Percentiles rank a stretch among this genome's conserved stretches.
These are phyloP conservation scores for Petroica traversi DNA, from an alignment of 2,113 vertebrate species.

Conservation along the genomic window DNA sequence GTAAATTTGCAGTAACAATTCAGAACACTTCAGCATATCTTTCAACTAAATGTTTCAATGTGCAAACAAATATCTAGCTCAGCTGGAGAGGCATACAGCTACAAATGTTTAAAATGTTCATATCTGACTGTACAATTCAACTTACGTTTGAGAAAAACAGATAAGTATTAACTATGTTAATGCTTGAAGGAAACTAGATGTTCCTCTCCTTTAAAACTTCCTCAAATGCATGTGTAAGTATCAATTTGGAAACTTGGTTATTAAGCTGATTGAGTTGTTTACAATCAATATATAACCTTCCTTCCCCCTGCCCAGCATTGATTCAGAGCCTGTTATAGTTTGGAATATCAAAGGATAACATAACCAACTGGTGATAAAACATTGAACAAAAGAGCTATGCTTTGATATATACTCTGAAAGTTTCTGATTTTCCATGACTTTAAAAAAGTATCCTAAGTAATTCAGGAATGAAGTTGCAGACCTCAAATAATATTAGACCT, in stretches of 20 bases:
- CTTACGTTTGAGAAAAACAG: neutral
- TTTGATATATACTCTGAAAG: neutral
- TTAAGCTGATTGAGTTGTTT: neutral
- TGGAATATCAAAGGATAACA: neutral
- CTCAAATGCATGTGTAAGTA: neutral
- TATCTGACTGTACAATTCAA: neutral
- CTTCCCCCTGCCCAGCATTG: neutral
- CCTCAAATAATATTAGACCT: neutral
- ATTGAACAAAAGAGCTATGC: neutral
- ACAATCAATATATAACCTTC: neutral
- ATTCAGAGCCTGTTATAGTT: neutral
- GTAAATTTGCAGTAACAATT: neutral
- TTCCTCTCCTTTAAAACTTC: neutral
- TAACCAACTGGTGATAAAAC: neutral
- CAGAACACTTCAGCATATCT: neutral
- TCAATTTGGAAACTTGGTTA: neutral
- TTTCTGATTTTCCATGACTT: neutral
- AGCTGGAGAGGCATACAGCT: neutral
- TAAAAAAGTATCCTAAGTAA: neutral
- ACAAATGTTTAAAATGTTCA: neutral
- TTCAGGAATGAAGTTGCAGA: neutral
- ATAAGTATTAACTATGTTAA: neutral
- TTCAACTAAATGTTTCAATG: neutral
- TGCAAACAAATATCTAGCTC: neutral
- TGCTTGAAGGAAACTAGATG: neutral